These are phyloP conservation scores for Achatina immaculata DNA, from an alignment of 1,140 invertebrate genomes.

Conservation along the genomic window DNA sequence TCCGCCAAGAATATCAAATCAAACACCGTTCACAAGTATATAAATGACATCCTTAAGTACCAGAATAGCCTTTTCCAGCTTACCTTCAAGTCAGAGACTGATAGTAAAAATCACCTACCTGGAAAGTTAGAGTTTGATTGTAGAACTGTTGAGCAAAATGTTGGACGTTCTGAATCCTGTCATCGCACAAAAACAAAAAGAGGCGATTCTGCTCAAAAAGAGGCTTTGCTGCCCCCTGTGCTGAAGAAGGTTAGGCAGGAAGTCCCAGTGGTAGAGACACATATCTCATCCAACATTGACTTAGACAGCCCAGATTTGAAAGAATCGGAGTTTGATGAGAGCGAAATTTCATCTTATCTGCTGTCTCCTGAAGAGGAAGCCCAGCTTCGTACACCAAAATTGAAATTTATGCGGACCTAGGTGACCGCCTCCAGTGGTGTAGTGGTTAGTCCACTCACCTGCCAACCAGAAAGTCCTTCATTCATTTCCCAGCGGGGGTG, in stretches of 20 bases:
- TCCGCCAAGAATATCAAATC: background rate
- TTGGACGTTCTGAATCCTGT: too few relatives aligned
- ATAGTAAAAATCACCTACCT: too few relatives aligned
- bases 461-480: too few relatives aligned
- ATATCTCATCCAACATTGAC: background rate
- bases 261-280: background rate
- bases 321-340: constrained; percentile 24
- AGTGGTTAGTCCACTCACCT: too few relatives aligned
- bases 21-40: background rate
- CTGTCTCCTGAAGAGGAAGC: constrained; percentile 22
- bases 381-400: background rate
- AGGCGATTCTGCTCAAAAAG: background rate
- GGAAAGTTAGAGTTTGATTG: too few relatives aligned
- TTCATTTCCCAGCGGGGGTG: too few relatives aligned
- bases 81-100: background rate
- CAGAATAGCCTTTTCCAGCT: constrained; percentile 26
- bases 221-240: background rate
- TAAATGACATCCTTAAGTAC: constrained; percentile 24
- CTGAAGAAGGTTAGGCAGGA: background rate
- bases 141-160: too few relatives aligned
- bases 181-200: too few relatives aligned
- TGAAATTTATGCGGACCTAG: background rate
- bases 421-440: background rate
- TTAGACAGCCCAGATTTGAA: constrained; percentile 7
- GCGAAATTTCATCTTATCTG: constrained; percentile 20